Conservation (phyloP, 92 coral and sea anemone genomes). For the Porites divaricata region DNA sequence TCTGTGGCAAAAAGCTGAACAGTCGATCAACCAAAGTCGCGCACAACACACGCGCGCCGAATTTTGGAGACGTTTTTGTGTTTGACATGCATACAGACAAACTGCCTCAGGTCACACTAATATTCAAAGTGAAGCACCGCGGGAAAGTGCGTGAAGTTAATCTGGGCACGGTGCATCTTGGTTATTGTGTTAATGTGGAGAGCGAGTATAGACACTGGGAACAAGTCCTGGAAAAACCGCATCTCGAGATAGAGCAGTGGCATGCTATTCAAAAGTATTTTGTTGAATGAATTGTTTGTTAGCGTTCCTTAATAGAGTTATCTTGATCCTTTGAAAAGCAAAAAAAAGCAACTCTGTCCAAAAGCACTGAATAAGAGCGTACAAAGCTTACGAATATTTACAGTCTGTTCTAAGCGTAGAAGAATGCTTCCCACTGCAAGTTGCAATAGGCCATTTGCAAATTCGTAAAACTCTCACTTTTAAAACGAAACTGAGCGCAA, state of each 20-base stretch:
- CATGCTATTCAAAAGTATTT: conserved; percentile 71
- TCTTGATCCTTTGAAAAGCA: no score
- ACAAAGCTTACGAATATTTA: no score
- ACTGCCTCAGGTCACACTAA: conserved; percentile 82
- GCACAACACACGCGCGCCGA: conserved; percentile 68
- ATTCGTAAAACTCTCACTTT: no score
- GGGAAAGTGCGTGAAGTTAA: conserved; percentile 65
- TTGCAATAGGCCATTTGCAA: no score
- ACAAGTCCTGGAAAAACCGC: conserved; percentile 92
- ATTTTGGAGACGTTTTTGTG: conserved; percentile 73
- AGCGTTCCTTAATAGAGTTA: no score
- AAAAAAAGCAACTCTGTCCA: no score
- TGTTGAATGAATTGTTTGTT: conserved; percentile 6
- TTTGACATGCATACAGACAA: conserved; percentile 86
- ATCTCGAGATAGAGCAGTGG: conserved; percentile 89
- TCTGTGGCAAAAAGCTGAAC: conserved; percentile 73
- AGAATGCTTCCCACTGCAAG: no score
- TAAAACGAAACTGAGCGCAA: no score
- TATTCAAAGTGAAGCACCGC: conserved; percentile 83
- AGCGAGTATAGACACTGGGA: conserved; percentile 97
- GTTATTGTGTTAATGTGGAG: conserved; percentile 86
- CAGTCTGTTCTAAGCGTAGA: no score
- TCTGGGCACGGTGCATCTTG: conserved; percentile 87
- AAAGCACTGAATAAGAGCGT: no score
- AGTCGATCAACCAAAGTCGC: conserved; percentile 76